phyloP scores from a whole-genome alignment of 1,140 invertebrate genomes.

The Pogonomyrmex californicus region DNA sequence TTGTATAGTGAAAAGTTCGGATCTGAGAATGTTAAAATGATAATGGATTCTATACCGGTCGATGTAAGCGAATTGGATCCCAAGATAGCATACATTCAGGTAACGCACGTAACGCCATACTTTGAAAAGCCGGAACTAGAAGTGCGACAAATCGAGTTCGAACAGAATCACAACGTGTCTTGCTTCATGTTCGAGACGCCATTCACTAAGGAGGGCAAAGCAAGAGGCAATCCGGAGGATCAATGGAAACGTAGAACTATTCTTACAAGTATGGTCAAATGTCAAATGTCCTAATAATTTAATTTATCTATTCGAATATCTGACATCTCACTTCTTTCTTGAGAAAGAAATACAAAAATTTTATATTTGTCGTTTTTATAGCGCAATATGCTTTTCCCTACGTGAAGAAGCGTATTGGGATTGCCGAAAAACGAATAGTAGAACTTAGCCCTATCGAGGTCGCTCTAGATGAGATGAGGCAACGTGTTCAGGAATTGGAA shows the following conservation, averaged over 20 bases:
- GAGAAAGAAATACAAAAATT: neutral
- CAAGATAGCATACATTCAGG: constrained; percentile 96
- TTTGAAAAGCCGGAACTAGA: constrained; percentile 91
- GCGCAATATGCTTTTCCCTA: constrained; percentile 96
- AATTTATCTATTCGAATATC: constrained; percentile 5
- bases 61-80: constrained; percentile 92
- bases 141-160: constrained; percentile 92
- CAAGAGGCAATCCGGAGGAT: constrained; percentile 93
- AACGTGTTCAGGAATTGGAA: constrained; percentile 93
- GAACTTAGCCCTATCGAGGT: constrained; percentile 97
- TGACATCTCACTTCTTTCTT: neutral
- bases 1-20: constrained; percentile 96
- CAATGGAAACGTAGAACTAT: constrained; percentile 96
- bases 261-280: constrained; percentile 90
- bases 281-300: constrained; percentile 41
- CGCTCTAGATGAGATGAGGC: constrained; percentile 97
- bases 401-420: constrained; percentile 95
- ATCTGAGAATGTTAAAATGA: constrained; percentile 94
- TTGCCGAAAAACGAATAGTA: constrained; percentile 91
- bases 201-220: constrained; percentile 94
- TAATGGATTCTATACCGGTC: constrained; percentile 96
- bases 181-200: constrained; percentile 97
- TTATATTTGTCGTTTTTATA: constrained; percentile 82
- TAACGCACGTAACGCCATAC: constrained; percentile 94
- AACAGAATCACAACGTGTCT: constrained; percentile 94